Conservation (phyloP, 2,113 vertebrate species). For the Myiagra hebetior region DNA sequence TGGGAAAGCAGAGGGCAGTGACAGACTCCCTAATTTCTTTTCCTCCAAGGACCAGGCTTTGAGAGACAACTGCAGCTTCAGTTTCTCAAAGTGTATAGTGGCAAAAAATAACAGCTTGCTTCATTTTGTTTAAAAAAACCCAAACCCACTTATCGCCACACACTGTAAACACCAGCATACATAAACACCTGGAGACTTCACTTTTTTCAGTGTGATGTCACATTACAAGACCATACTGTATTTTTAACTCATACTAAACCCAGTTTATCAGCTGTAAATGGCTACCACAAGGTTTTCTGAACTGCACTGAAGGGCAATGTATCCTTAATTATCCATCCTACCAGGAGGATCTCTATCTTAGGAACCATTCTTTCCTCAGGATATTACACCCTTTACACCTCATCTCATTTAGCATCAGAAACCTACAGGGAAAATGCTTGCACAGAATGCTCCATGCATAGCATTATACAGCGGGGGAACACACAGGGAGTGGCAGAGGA, state of each 20-base stretch:
- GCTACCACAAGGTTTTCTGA: not conserved
- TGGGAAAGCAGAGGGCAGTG: not conserved
- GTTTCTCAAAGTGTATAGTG: not conserved
- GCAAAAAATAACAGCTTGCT: not conserved
- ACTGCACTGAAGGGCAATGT: not conserved
- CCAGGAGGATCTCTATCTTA: not conserved
- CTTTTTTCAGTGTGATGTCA: not conserved
- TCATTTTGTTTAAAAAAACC: not conserved
- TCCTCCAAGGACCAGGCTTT: not conserved
- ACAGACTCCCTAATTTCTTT: not conserved
- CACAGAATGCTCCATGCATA: not conserved
- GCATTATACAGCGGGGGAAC: not conserved
- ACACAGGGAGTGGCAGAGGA: not conserved
- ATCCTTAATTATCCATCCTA: not conserved
- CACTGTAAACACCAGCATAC: not conserved
- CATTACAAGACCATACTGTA: not conserved
- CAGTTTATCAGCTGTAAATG: not conserved
- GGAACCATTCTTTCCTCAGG: slow-evolving; percentile 28
- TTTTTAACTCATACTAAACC: not conserved
- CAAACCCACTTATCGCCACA: not conserved
- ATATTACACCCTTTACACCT: slow-evolving; percentile 24
- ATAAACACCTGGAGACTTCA: not conserved
- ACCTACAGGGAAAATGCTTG: not conserved
- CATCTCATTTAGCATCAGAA: slow-evolving; percentile 8
- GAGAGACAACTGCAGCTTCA: not conserved